Evolutionary conservation across 2,888 invertebrate genomes (phyloP).

Genomic region (Cephonodes hylas): DNA sequence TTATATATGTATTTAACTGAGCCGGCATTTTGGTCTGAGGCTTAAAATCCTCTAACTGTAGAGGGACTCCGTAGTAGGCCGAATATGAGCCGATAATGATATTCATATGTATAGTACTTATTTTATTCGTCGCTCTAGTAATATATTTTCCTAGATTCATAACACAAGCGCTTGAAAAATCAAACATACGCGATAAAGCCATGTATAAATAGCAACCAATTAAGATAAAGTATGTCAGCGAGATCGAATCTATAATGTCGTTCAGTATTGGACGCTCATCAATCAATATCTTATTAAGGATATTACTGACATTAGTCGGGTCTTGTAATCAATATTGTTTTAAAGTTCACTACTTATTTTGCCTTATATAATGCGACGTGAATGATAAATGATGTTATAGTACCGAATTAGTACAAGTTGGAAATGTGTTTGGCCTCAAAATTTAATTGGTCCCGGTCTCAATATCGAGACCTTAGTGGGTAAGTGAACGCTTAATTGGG

Average conservation of each 20-base stretch:
- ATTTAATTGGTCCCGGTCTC: background rate
- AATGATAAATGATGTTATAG: background rate
- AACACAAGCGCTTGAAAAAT: background rate
- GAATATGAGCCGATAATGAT: too few relatives aligned
- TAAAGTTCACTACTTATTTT: background rate
- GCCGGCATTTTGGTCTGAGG: too few relatives aligned
- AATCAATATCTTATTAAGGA: constrained; percentile 28
- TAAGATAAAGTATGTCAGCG: constrained; percentile 2
- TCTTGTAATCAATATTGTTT: constrained; percentile 18
- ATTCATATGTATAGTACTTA: too few relatives aligned
- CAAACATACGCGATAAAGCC: background rate
- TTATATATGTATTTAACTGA: too few relatives aligned
- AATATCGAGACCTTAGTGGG: too few relatives aligned
- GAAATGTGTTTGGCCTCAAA: background rate
- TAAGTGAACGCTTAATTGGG: too few relatives aligned
- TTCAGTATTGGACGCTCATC: constrained; percentile 20
- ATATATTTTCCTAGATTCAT: too few relatives aligned
- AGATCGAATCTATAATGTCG: constrained; percentile 6
- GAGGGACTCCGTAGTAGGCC: too few relatives aligned
- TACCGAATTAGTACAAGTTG: background rate
- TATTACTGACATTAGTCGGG: constrained; percentile 26
- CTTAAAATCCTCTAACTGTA: too few relatives aligned
- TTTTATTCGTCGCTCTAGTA: too few relatives aligned
- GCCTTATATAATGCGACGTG: background rate
- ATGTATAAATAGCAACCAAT: constrained; percentile 7